Evolutionary conservation across 2,113 vertebrate species (phyloP), one percentile per base, ranked within the genome.

Genomic region (Spheniscus mendiculus): DNA sequence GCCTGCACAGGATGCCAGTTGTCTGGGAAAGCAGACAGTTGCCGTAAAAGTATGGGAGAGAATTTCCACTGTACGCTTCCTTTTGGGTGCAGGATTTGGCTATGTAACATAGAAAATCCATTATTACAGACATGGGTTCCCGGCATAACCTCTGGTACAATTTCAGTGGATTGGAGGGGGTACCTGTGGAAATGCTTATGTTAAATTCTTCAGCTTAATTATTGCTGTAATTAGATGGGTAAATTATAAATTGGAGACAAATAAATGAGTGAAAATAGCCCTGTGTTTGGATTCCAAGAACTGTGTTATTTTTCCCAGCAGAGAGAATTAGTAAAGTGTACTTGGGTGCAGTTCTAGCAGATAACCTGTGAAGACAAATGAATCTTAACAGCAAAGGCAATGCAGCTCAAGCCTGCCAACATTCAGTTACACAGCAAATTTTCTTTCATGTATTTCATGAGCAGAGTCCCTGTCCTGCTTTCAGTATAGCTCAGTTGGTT

Each of bases 221-320:
- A 62, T 77, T 73, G 30, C 7, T 82, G 32, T 77, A 78, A 80
- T 89, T 89, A 93, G 44, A 52, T 80, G 17, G 9, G 38, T 69
- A 94, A 87, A 93, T 78, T 89, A 58, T 71, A 89, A 93, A 56
- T 29, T 53, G n/a, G 69, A 82, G 83, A 67, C 56, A 89, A 92
- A 91, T 67, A 83, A 80, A 80, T n/a, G 59, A 69, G 12, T 93
- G 69, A 85, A 94, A 89, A 77, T 45, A 49, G 49, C 69, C 59
- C 53, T 73, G 40, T 79, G 56, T 76, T 92, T 94, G 26, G 15
- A 58, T 86, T 94, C 32, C 38, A 88, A 90, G 66, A 77, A 50
- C 32, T 81, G 9, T 40, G 22, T 49, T 84, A 40, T 66, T 96
- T 91, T 84, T 66, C 38, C 66, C 87, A 45, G 1, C 61, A 72